Percentiles rank a stretch among this genome's conserved stretches.
phyloP scores from a whole-genome alignment of 2,113 vertebrate genomes.

The Laticauda colubrina region DNA sequence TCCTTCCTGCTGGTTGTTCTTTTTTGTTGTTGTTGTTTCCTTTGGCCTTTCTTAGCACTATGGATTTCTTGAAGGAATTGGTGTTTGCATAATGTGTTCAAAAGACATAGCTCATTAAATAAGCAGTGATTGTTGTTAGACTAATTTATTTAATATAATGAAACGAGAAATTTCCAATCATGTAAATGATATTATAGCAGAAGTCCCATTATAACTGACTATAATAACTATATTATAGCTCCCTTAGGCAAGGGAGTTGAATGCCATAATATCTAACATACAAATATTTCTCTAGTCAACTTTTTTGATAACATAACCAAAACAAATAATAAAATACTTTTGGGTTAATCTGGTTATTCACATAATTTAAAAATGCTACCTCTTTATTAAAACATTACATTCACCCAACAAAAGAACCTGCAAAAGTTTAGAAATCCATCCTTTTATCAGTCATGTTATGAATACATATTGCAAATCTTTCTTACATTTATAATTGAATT shows the following conservation, averaged over 20 bases:
- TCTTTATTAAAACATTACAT: background rate
- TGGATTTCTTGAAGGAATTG: background rate
- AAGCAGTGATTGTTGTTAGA: background rate
- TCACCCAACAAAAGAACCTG: background rate
- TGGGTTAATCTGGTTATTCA: background rate
- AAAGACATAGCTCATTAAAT: background rate
- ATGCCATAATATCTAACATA: background rate
- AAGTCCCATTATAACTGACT: background rate
- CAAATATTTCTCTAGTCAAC: background rate
- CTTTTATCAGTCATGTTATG: background rate
- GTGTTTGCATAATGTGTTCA: background rate
- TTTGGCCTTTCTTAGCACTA: background rate
- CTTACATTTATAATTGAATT: background rate
- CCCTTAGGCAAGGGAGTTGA: background rate
- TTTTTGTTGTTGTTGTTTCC: background rate
- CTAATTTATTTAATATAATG: background rate
- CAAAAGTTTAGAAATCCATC: background rate
- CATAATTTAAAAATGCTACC: background rate
- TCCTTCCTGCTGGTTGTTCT: background rate
- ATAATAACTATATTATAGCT: too few species aligned
- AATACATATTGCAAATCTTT: conserved; percentile 23
- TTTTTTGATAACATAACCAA: background rate
- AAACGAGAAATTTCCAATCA: background rate
- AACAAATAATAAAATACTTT: background rate
- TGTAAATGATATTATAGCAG: background rate